Conservation (phyloP, 1,140 invertebrate species). For the Papilio glaucus region DNA sequence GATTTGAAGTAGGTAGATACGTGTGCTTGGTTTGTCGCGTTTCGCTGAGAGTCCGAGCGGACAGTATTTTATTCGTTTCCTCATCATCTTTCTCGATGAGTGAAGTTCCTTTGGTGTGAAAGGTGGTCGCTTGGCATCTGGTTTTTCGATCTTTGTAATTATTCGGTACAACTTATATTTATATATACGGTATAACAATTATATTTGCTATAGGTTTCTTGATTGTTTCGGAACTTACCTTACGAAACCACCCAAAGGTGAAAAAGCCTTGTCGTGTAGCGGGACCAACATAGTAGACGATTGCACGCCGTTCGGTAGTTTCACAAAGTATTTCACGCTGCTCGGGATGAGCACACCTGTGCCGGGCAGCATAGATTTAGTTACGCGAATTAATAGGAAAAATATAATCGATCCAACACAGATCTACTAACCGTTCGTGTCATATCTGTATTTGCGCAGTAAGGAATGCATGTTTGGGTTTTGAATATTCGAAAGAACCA, state of each 20-base stretch:
- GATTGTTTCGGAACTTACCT: slow-evolving; percentile 53
- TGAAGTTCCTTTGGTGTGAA: too few species aligned
- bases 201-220: too few species aligned
- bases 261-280: slow-evolving; percentile 70
- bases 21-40: too few species aligned
- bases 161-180: too few species aligned
- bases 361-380: slow-evolving; percentile 37
- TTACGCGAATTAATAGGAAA: not conserved
- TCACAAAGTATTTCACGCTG: slow-evolving; percentile 75
- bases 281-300: slow-evolving; percentile 60
- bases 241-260: slow-evolving; percentile 72
- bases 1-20: too few species aligned
- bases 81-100: too few species aligned
- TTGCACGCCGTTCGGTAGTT: slow-evolving; percentile 59
- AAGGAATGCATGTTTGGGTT: slow-evolving; percentile 68
- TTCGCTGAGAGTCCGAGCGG: too few species aligned
- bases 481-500: slow-evolving; percentile 69
- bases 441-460: slow-evolving; percentile 72
- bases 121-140: too few species aligned
- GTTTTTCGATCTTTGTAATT: too few species aligned
- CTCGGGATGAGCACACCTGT: slow-evolving; percentile 71
- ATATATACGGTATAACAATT: too few species aligned
- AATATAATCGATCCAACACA: not conserved
- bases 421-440: slow-evolving; percentile 63
- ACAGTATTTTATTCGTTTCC: too few species aligned